Conservation (phyloP, 2,888 invertebrate genomes). For the Clostera curtula region DNA sequence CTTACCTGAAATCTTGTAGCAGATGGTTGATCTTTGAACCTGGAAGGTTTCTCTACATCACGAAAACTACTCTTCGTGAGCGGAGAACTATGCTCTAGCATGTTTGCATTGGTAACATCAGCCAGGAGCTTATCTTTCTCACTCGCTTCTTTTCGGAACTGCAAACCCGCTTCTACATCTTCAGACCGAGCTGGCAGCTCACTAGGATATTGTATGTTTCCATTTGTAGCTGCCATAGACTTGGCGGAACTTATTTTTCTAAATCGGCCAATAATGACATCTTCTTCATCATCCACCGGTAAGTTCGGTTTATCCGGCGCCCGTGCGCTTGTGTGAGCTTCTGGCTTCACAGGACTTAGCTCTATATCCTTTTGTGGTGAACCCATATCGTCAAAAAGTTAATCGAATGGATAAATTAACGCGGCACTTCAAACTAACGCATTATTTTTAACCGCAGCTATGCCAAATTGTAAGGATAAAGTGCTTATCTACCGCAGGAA, state of each 20-base stretch:
- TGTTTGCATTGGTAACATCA: conserved; percentile 32
- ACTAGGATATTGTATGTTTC: conserved; percentile 59
- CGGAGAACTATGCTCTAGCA: conserved; percentile 32
- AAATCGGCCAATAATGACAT: conserved; percentile 68
- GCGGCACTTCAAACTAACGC: conserved; percentile 4
- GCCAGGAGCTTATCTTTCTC: conserved; percentile 49
- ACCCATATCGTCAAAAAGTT: conserved; percentile 37
- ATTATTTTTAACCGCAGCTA: too few relatives aligned
- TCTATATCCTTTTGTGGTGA: conserved; percentile 61
- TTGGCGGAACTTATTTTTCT: conserved; percentile 70
- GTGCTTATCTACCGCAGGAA: too few relatives aligned
- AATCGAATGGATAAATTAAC: not conserved
- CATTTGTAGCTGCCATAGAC: conserved; percentile 71
- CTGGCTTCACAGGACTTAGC: conserved; percentile 50
- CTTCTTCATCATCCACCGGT: conserved; percentile 56
- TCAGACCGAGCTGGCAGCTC: conserved; percentile 42
- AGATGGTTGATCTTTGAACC: conserved; percentile 76
- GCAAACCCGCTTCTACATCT: conserved; percentile 53
- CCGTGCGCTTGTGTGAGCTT: conserved; percentile 25
- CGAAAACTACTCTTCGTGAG: conserved; percentile 78
- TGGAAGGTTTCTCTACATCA: conserved; percentile 76
- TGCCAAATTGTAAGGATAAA: too few relatives aligned
- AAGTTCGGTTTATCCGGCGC: conserved; percentile 32
- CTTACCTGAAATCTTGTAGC: conserved; percentile 77
- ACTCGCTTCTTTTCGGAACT: conserved; percentile 42